Percentiles rank a stretch among this genome's conserved stretches.
phyloP scores from a whole-genome alignment of 2,888 invertebrate genomes.

The Anagyrus pseudococci region DNA sequence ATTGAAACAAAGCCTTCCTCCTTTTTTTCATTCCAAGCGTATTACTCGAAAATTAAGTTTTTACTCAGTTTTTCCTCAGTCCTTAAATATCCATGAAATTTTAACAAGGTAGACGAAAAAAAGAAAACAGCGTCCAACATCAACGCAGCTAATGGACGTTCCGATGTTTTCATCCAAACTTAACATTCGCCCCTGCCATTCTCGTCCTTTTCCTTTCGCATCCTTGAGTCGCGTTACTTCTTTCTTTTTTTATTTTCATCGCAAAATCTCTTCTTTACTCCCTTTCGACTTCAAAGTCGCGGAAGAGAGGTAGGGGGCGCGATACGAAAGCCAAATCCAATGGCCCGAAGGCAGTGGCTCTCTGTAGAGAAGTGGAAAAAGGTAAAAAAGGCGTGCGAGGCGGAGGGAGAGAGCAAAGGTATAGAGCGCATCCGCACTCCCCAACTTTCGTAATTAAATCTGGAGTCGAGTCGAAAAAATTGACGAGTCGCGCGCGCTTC shows the following conservation, averaged over 20 bases:
- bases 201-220: not conserved
- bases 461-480: conserved; percentile 36
- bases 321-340: not conserved
- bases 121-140: too few relatives aligned
- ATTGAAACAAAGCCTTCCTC: too few relatives aligned
- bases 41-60: too few relatives aligned
- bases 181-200: too few relatives aligned
- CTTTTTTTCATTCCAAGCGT: too few relatives aligned
- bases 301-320: conserved; percentile 4
- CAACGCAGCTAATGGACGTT: too few relatives aligned
- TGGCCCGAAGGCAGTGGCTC: not conserved
- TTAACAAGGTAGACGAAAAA: too few relatives aligned
- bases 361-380: not conserved
- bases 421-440: not conserved
- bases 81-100: too few relatives aligned
- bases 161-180: too few relatives aligned
- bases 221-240: not conserved
- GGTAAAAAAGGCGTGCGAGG: not conserved
- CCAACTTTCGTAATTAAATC: conserved; percentile 42
- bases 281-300: conserved; percentile 16
- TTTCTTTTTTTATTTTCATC: conserved; percentile 3
- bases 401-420: not conserved
- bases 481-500: conserved; percentile 25
- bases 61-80: too few relatives aligned
- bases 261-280: not conserved